Conservation (phyloP, 2,888 invertebrate species). For the Lathronympha strigana region DNA sequence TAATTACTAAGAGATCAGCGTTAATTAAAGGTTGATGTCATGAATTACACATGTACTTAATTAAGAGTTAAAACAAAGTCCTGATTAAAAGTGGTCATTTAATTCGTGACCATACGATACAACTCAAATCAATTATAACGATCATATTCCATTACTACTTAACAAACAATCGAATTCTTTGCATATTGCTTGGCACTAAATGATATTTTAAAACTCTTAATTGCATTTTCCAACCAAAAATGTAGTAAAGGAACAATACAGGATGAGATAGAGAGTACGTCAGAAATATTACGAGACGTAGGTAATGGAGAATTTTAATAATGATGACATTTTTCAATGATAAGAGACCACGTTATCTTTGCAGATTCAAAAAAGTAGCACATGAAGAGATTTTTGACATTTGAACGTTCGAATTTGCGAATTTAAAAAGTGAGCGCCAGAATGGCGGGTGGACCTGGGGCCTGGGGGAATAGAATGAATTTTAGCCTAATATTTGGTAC, state of each 20-base stretch:
- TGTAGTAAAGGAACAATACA: background rate
- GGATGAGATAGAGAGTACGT: background rate
- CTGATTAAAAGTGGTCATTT: conserved; percentile 17
- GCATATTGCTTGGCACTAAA: conserved; percentile 28
- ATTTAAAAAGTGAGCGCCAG: no score
- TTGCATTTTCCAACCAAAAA: background rate
- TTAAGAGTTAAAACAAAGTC: conserved; percentile 51
- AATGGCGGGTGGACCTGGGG: no score
- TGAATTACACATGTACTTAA: conserved; percentile 63
- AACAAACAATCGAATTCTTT: conserved; percentile 33
- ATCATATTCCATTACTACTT: conserved; percentile 24
- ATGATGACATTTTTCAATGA: no score
- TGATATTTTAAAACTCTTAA: conserved; percentile 15
- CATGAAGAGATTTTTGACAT: no score
- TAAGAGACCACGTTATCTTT: no score
- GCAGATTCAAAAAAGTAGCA: no score
- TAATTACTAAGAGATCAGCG: conserved; percentile 41
- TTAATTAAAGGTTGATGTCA: conserved; percentile 51
- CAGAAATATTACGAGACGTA: background rate
- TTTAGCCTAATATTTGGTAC: no score
- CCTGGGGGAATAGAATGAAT: no score
- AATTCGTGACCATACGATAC: conserved; percentile 1
- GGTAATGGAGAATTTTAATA: no score
- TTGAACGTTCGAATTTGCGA: no score
- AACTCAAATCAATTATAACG: conserved; percentile 20